These are phyloP conservation scores for Synanthedon formicaeformis DNA, from an alignment of 2,888 invertebrate species.

Conservation along the genomic window DNA sequence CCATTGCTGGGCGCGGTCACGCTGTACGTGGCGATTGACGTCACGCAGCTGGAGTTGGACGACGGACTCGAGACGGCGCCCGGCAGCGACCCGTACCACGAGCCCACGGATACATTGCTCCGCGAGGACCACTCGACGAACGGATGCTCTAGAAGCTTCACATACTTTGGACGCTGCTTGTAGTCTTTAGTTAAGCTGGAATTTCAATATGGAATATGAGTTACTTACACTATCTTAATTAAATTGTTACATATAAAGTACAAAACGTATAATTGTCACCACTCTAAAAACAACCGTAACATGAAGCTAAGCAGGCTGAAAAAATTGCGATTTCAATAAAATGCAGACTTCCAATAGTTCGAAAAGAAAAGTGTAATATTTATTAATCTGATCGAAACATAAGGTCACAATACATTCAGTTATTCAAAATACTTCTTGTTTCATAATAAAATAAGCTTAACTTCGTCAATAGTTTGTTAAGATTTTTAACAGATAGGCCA, in stretches of 20 bases:
- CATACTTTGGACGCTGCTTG: constrained; percentile 93
- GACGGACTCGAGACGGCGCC: neutral
- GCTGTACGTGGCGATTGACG: constrained; percentile 8
- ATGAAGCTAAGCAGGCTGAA: too few species aligned
- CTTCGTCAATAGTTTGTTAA: too few species aligned
- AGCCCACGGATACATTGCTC: constrained; percentile 78
- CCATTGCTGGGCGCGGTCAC: constrained; percentile 10
- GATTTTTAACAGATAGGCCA: too few species aligned
- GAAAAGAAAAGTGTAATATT: too few species aligned
- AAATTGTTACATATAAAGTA: neutral
- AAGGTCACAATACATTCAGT: too few species aligned
- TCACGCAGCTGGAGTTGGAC: constrained; percentile 1
- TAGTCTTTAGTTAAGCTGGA: constrained; percentile 93
- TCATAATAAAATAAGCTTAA: too few species aligned
- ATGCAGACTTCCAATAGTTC: too few species aligned
- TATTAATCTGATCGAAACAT: too few species aligned
- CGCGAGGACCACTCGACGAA: constrained; percentile 86
- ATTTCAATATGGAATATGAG: constrained; percentile 8
- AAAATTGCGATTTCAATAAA: too few species aligned
- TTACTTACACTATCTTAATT: neutral
- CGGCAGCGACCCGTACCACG: constrained; percentile 79
- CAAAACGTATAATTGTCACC: too few species aligned
- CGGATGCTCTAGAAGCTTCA: constrained; percentile 86
- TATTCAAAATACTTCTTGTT: too few species aligned
- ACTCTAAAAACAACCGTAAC: too few species aligned